Conservation (phyloP, 2,888 invertebrate species). For the Anthrax anthrax region DNA sequence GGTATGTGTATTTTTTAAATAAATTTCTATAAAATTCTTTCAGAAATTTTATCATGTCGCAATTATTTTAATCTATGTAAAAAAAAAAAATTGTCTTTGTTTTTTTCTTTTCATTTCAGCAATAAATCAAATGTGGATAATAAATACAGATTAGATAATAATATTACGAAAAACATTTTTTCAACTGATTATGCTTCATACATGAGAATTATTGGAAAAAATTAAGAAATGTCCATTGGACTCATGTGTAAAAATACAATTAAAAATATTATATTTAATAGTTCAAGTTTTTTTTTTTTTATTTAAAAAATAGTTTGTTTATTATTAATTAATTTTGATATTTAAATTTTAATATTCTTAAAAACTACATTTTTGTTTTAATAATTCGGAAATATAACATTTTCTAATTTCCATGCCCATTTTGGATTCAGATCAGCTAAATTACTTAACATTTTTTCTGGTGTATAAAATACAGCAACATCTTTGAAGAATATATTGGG, state of each 20-base stretch:
- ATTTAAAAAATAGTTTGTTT: too few relatives aligned
- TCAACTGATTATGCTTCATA: constrained; percentile 10
- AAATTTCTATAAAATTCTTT: background rate
- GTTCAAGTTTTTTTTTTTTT: too few relatives aligned
- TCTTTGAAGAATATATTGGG: constrained; percentile 48
- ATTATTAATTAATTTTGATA: background rate
- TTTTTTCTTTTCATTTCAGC: background rate
- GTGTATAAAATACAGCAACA: constrained; percentile 38
- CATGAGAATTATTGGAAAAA: constrained; percentile 5
- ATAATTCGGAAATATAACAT: background rate
- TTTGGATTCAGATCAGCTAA: background rate
- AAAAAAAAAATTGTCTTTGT: background rate
- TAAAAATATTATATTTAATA: too few relatives aligned
- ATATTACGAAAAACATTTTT: constrained; percentile 3
- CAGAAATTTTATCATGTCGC: background rate
- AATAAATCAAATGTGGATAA: constrained; percentile 2
- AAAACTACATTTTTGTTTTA: background rate
- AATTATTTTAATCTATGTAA: background rate
- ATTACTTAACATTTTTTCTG: background rate
- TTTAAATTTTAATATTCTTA: background rate
- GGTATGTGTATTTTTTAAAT: background rate
- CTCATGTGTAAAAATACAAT: too few relatives aligned
- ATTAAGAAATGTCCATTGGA: too few relatives aligned
- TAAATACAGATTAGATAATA: background rate
- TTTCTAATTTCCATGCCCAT: background rate